Percentiles rank a stretch among this genome's conserved stretches.
These are phyloP conservation scores for Heliconius cydno DNA, from an alignment of 2,888 invertebrate genomes.

Conservation along the genomic window DNA sequence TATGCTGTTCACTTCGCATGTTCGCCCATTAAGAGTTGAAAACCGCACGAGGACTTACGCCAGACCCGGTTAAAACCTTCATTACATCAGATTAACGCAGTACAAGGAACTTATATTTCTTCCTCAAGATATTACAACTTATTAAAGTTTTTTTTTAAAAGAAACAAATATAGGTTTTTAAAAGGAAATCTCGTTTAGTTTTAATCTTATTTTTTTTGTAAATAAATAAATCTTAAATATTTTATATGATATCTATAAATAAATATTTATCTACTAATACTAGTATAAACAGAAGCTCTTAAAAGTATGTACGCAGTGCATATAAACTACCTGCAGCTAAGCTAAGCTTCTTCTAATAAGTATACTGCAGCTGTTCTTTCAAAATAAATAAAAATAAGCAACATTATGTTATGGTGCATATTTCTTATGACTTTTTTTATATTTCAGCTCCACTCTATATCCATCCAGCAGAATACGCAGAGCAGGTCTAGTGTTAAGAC, in stretches of 20 bases:
- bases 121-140: neutral
- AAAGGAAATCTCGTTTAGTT: too few relatives aligned
- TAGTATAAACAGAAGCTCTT: neutral
- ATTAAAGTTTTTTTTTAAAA: neutral
- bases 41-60: conserved; percentile 47
- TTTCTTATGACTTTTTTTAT: neutral
- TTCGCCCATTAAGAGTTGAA: conserved; percentile 61
- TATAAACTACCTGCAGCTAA: neutral
- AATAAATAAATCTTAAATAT: neutral
- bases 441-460: too few relatives aligned
- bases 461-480: too few relatives aligned
- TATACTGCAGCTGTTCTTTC: neutral
- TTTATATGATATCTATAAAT: neutral
- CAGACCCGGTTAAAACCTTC: conserved; percentile 57
- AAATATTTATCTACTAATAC: neutral
- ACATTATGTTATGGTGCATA: neutral
- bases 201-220: too few relatives aligned
- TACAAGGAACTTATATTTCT: conserved; percentile 38
- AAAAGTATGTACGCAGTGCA: neutral
- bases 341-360: neutral
- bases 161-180: too few relatives aligned
- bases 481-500: too few relatives aligned
- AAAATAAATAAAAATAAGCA: conserved; percentile 16
- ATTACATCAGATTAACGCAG: conserved; percentile 54
- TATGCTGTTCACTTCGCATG: neutral